phyloP scores from a whole-genome alignment of 2,797 vertebrate genomes.

The Sparidentex hasta region DNA sequence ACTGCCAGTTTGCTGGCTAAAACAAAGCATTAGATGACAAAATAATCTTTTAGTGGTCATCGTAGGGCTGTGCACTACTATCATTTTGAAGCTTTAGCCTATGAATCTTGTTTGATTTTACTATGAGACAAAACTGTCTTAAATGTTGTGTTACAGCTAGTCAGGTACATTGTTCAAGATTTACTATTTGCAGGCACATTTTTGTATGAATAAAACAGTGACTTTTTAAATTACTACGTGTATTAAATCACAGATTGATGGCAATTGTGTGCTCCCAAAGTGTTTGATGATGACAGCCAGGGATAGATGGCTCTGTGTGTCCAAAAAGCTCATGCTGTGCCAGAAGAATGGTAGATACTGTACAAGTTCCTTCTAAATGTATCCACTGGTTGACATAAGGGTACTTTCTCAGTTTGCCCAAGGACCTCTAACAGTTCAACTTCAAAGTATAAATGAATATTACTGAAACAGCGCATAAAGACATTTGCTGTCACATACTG shows the following conservation, averaged over 20 bases:
- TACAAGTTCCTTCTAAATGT: not conserved
- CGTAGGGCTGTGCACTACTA: not conserved
- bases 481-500: slow-evolving; percentile 12
- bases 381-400: not conserved
- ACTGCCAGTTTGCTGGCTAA: too few relatives aligned
- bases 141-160: not conserved
- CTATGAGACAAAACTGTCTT: not conserved
- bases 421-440: not conserved
- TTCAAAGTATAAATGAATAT: slow-evolving; percentile 1
- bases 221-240: not conserved
- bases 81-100: not conserved
- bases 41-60: too few relatives aligned
- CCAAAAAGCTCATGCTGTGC: not conserved
- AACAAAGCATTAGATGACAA: too few relatives aligned
- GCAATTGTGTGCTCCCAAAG: not conserved
- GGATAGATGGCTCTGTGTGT: not conserved
- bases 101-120: not conserved
- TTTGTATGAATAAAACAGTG: slow-evolving; percentile 2
- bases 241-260: not conserved
- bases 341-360: not conserved
- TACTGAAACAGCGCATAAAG: not conserved
- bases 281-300: not conserved
- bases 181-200: not conserved
- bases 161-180: not conserved
- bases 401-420: not conserved